These are phyloP conservation scores for Otocyon megalotis DNA, from an alignment of 2,113 vertebrate species.

Conservation along the genomic window DNA sequence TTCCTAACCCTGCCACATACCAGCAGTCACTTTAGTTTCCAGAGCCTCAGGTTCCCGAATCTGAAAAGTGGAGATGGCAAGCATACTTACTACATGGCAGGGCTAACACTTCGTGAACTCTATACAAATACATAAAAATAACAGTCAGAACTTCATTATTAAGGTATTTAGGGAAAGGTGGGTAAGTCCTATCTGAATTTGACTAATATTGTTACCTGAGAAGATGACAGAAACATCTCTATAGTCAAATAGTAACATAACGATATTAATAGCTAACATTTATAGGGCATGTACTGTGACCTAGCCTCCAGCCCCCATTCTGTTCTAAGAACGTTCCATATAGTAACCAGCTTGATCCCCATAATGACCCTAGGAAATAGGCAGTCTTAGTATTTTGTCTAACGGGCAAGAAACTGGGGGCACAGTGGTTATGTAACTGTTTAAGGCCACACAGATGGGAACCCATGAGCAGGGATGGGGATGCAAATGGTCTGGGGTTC, in stretches of 20 bases:
- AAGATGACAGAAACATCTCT: neutral
- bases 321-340: neutral
- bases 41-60: neutral
- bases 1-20: neutral
- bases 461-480: neutral
- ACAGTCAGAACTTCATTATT: neutral
- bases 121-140: neutral
- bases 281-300: rapidly evolving
- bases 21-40: neutral
- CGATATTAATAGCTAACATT: neutral
- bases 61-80: neutral
- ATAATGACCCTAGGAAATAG: neutral
- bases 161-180: neutral
- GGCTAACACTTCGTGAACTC: neutral
- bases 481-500: neutral
- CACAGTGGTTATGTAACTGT: neutral
- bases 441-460: no score
- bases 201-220: neutral
- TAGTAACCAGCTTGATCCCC: neutral
- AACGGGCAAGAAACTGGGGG: neutral
- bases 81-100: no score
- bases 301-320: neutral
- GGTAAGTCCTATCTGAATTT: neutral
- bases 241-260: neutral
- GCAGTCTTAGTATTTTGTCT: neutral